A percentile compares a stretch with the other conserved stretches of the same genome.
phyloP scores from a whole-genome alignment of 2,888 invertebrate species.

The Campoplex capitator region DNA sequence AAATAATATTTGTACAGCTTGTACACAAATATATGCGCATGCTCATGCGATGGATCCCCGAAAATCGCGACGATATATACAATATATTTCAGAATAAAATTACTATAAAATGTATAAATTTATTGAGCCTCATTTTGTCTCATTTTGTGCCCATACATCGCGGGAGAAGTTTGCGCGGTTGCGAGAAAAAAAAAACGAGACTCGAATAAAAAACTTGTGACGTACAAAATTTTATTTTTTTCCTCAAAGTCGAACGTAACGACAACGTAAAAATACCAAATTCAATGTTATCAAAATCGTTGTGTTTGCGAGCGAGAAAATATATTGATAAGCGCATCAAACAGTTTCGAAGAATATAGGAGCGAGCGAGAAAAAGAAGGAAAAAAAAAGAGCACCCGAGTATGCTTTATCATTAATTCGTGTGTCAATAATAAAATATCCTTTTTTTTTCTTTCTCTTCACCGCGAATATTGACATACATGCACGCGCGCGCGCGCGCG shows the following conservation, averaged over 20 bases:
- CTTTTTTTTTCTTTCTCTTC: background rate
- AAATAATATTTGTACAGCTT: conserved; percentile 82
- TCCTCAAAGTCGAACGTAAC: conserved; percentile 1
- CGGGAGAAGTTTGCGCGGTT: too few relatives aligned
- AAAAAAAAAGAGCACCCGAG: conserved; percentile 5
- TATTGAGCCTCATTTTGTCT: background rate
- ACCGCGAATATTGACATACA: background rate
- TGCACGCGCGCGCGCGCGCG: background rate
- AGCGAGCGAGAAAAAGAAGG: background rate
- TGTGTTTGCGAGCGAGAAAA: conserved; percentile 18
- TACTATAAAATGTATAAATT: background rate
- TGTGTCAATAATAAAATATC: conserved; percentile 9
- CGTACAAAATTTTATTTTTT: background rate
- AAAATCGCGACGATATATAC: conserved; percentile 7
- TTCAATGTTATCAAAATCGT: conserved; percentile 3
- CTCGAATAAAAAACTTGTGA: background rate
- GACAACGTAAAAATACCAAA: conserved; percentile 1
- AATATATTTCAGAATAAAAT: background rate
- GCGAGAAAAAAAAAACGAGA: background rate
- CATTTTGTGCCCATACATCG: background rate
- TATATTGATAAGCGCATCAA: conserved; percentile 31
- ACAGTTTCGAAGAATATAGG: conserved; percentile 21
- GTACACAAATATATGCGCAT: conserved; percentile 77
- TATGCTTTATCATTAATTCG: background rate
- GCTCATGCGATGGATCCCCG: conserved; percentile 45